phyloP scores from a whole-genome alignment of 2,113 vertebrate genomes.

The Caloenas nicobarica region DNA sequence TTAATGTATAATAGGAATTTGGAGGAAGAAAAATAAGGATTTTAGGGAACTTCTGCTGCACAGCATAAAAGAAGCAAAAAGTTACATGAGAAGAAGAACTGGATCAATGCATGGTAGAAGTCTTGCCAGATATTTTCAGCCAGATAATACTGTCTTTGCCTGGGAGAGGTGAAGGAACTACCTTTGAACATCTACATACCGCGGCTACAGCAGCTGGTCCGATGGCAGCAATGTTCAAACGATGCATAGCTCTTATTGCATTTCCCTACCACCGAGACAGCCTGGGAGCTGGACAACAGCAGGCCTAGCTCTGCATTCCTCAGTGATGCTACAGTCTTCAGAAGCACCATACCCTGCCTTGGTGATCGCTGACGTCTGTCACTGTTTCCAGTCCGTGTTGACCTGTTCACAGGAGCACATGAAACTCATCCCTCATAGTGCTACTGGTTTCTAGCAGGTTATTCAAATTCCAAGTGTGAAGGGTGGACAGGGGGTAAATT shows the following conservation, averaged over 20 bases:
- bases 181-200: background rate
- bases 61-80: background rate
- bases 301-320: background rate
- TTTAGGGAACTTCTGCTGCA: background rate
- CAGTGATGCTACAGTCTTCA: background rate
- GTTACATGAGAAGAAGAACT: background rate
- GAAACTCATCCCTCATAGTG: background rate
- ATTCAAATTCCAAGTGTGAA: background rate
- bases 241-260: background rate
- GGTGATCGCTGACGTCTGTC: rapidly evolving
- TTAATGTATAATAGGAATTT: background rate
- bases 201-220: background rate
- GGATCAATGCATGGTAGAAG: background rate
- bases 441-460: background rate
- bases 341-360: background rate
- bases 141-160: background rate
- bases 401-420: background rate
- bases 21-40: background rate
- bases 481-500: background rate
- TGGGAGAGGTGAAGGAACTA: background rate
- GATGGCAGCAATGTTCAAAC: background rate
- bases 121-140: background rate
- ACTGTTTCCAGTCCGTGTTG: background rate
- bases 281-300: background rate
- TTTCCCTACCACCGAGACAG: rapidly evolving